These are phyloP conservation scores for Seira ritae DNA, from an alignment of 2,888 invertebrate genomes.

Conservation along the genomic window DNA sequence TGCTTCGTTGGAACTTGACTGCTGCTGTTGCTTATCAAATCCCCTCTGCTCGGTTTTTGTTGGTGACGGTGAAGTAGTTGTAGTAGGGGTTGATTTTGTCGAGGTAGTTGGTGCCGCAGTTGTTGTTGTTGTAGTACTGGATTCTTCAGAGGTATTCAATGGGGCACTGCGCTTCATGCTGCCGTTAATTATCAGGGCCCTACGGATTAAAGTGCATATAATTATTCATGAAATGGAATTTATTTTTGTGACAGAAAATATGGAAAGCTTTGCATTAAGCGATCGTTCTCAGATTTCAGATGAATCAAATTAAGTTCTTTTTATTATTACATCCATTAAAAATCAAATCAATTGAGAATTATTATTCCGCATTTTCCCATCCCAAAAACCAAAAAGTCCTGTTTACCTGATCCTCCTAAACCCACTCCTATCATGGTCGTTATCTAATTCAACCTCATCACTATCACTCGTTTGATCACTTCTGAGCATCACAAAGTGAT, in stretches of 20 bases:
- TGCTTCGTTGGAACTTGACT: not conserved
- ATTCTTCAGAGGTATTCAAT: not conserved
- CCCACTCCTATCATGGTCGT: conserved; percentile 6
- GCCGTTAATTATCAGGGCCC: conserved; percentile 40
- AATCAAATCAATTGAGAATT: too few species aligned
- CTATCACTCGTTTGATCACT: not conserved
- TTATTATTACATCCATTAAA: too few species aligned
- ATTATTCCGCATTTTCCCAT: too few species aligned
- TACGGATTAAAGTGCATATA: not conserved
- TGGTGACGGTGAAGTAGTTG: not conserved
- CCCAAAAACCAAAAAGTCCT: not conserved
- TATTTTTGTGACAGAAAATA: too few species aligned
- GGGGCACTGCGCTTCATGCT: conserved; percentile 25
- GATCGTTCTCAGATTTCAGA: too few species aligned
- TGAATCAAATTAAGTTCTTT: too few species aligned
- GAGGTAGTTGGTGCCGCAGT: not conserved
- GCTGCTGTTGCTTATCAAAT: not conserved
- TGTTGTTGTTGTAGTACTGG: not conserved
- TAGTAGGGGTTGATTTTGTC: not conserved
- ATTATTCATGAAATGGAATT: too few species aligned
- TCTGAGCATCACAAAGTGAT: not conserved
- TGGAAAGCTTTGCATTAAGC: too few species aligned
- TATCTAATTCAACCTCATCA: conserved; percentile 26
- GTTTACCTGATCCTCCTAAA: conserved; percentile 36
- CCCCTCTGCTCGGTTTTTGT: not conserved